Percentiles rank a stretch among this genome's conserved stretches.
Evolutionary conservation across 2,888 invertebrate genomes (phyloP).

Genomic region (Parnassius smintheus): DNA sequence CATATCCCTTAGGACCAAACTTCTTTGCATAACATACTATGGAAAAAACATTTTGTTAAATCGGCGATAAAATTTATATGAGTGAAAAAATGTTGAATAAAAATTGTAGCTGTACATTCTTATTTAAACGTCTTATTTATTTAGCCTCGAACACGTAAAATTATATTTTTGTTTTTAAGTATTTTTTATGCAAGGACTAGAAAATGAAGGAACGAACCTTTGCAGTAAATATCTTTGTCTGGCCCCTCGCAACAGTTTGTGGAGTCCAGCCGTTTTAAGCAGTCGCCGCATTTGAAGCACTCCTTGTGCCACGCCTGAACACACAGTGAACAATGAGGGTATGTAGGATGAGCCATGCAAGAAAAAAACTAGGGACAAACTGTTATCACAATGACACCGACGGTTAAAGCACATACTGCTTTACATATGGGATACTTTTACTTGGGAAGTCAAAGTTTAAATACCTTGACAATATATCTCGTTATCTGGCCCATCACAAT

Average conservation of each 20-base stretch:
- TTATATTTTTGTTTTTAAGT: too few species aligned
- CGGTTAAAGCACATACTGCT: constrained; percentile 54
- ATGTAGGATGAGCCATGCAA: constrained; percentile 53
- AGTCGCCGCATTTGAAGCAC: constrained; percentile 95
- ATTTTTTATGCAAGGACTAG: background rate
- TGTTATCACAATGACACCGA: constrained; percentile 63
- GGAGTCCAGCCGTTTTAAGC: constrained; percentile 93
- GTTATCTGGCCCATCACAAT: constrained; percentile 95
- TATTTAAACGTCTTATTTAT: too few species aligned
- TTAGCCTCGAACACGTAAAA: too few species aligned
- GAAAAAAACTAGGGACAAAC: constrained; percentile 53
- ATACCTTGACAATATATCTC: constrained; percentile 96
- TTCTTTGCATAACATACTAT: constrained; percentile 97
- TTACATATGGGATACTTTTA: constrained; percentile 34
- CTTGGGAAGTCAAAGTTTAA: constrained; percentile 39
- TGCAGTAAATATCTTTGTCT: constrained; percentile 98
- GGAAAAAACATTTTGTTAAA: constrained; percentile 58
- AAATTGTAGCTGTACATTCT: too few species aligned
- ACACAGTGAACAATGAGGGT: constrained; percentile 69
- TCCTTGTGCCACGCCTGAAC: constrained; percentile 94
- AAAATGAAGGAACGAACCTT: constrained; percentile 84
- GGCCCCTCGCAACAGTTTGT: constrained; percentile 96
- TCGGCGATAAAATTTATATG: constrained; percentile 6
- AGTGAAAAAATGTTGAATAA: background rate
- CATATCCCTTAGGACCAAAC: constrained; percentile 98